Evolutionary conservation across 2,888 invertebrate species (phyloP).

Genomic region (Cremastinae sp.): DNA sequence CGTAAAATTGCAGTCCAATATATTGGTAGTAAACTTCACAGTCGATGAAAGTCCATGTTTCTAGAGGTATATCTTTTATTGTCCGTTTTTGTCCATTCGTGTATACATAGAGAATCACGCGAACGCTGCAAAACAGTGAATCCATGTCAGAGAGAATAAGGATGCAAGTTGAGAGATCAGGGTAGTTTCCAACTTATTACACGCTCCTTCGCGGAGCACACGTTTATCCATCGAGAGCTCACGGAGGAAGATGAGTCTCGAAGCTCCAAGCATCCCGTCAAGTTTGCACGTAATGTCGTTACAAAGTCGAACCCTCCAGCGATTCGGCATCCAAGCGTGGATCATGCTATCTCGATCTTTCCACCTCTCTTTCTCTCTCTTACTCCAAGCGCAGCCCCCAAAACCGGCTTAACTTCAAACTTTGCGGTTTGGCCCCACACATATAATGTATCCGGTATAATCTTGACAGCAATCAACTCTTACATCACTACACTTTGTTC

Average conservation of each 20-base stretch:
- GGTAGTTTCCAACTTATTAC: conserved; percentile 43
- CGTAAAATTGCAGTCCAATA: too few relatives aligned
- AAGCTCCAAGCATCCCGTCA: conserved; percentile 40
- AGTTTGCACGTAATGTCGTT: conserved; percentile 57
- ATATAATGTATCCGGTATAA: conserved; percentile 30
- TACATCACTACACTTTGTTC: conserved; percentile 20
- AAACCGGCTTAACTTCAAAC: conserved; percentile 42
- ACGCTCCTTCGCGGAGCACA: conserved; percentile 48
- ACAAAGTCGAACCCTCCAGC: conserved; percentile 53
- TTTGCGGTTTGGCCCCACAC: conserved; percentile 36
- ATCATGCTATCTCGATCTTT: neutral
- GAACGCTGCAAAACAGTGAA: conserved; percentile 14
- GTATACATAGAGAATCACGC: neutral
- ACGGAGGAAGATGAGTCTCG: conserved; percentile 30
- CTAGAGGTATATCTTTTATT: too few relatives aligned
- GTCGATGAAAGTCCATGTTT: too few relatives aligned
- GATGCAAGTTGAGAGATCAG: conserved; percentile 38
- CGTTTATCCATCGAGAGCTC: conserved; percentile 40
- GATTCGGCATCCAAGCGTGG: conserved; percentile 43
- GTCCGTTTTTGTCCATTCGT: neutral
- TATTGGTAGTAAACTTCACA: too few relatives aligned
- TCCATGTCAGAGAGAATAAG: conserved; percentile 11
- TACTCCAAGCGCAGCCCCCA: conserved; percentile 22
- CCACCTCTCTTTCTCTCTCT: conserved; percentile 7
- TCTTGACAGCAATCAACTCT: conserved; percentile 45